Evolutionary conservation across 2,888 invertebrate genomes (phyloP).

Genomic region (Hirtodrosophila histrioides): DNA sequence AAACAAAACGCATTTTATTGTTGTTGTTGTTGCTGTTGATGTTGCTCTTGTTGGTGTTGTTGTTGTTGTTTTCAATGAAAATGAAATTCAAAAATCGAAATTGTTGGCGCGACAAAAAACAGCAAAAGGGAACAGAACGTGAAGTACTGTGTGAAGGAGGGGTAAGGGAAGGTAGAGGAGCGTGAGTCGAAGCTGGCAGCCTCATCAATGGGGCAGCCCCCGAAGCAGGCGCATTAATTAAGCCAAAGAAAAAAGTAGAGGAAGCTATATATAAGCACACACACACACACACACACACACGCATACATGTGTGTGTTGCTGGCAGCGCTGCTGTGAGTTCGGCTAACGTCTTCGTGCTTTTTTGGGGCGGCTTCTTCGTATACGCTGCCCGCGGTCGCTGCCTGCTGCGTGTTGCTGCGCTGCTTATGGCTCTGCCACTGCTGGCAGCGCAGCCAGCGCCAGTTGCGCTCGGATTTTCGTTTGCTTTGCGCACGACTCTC

Average conservation of each 20-base stretch:
- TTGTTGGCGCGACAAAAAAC: slow-evolving; percentile 57
- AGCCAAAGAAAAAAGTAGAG: slow-evolving; percentile 54
- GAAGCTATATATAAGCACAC: slow-evolving; percentile 53
- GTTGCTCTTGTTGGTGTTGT: slow-evolving; percentile 36
- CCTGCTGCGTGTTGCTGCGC: slow-evolving; percentile 23
- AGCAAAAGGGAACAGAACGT: slow-evolving; percentile 5
- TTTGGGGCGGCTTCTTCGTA: slow-evolving; percentile 57
- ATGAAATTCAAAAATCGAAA: slow-evolving; percentile 70
- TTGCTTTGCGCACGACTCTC: slow-evolving; percentile 77
- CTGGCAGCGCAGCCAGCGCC: slow-evolving; percentile 44
- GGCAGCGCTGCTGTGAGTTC: slow-evolving; percentile 49
- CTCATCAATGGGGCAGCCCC: slow-evolving; percentile 74
- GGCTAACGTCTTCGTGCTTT: slow-evolving; percentile 60
- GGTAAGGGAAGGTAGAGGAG: slow-evolving; percentile 3
- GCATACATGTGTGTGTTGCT: slow-evolving; percentile 14
- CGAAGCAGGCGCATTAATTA: slow-evolving; percentile 71
- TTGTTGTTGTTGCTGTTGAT: slow-evolving; percentile 37
- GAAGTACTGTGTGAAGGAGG: neutral
- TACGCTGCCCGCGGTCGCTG: slow-evolving; percentile 26
- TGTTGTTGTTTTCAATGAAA: slow-evolving; percentile 58
- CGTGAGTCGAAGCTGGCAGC: slow-evolving; percentile 38
- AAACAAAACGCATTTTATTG: slow-evolving; percentile 69
- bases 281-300: slow-evolving; percentile 13
- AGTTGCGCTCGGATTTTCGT: slow-evolving; percentile 66
- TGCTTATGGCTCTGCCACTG: slow-evolving; percentile 13